Evolutionary conservation across 2,888 invertebrate genomes (phyloP).

Genomic region (Drosophila demipolita): DNA sequence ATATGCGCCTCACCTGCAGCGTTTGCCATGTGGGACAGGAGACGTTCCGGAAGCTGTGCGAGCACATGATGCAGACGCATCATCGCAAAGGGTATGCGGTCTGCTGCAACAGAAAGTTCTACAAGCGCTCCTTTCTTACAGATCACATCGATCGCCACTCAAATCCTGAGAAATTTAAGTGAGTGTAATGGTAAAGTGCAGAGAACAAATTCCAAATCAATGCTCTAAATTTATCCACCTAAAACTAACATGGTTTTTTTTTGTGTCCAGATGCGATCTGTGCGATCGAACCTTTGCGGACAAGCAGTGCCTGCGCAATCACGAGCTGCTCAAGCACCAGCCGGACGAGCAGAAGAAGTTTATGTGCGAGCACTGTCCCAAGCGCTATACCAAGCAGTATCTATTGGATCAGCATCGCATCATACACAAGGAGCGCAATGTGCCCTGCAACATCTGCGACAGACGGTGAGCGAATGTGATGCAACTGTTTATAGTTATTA

Average conservation of each 20-base stretch:
- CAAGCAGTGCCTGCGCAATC: slow-evolving; percentile 83
- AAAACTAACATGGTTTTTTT: background rate
- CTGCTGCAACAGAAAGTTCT: slow-evolving; percentile 84
- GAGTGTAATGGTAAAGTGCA: slow-evolving; percentile 56
- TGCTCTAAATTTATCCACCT: background rate
- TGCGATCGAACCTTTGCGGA: slow-evolving; percentile 80
- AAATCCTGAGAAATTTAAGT: slow-evolving; percentile 84
- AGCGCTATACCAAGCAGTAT: slow-evolving; percentile 83
- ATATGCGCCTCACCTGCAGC: slow-evolving; percentile 83
- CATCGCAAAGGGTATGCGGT: slow-evolving; percentile 79
- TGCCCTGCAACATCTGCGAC: slow-evolving; percentile 81
- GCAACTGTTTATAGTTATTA: slow-evolving; percentile 7
- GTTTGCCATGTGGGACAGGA: slow-evolving; percentile 72
- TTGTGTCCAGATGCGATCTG: slow-evolving; percentile 64
- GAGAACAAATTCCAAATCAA: background rate
- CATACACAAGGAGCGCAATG: slow-evolving; percentile 73
- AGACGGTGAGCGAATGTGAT: slow-evolving; percentile 73
- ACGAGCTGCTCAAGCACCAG: slow-evolving; percentile 83
- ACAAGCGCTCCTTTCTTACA: slow-evolving; percentile 80
- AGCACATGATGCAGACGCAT: slow-evolving; percentile 76
- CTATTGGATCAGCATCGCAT: slow-evolving; percentile 82
- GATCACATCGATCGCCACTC: slow-evolving; percentile 84
- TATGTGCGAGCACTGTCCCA: slow-evolving; percentile 83
- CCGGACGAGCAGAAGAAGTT: slow-evolving; percentile 82
- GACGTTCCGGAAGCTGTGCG: slow-evolving; percentile 76